phyloP scores from a whole-genome alignment of 2,113 vertebrate species.

The Gallinago undulata region DNA sequence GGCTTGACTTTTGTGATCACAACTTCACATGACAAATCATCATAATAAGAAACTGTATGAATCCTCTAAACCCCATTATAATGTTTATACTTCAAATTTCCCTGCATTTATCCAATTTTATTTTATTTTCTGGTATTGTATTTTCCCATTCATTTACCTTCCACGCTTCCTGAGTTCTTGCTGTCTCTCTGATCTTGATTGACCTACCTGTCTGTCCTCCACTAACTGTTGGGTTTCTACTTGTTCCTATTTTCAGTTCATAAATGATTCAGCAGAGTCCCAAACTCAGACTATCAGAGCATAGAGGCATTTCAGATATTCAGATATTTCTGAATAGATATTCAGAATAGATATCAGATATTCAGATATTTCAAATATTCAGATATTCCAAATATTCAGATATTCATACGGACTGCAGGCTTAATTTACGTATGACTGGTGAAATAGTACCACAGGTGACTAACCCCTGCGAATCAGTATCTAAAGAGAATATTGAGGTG shows the following conservation, averaged over 20 bases:
- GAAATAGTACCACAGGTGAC: neutral
- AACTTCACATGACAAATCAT: neutral
- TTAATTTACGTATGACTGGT: neutral
- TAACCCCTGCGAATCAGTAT: neutral
- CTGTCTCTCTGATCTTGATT: neutral
- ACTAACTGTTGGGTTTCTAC: neutral
- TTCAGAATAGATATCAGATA: no score
- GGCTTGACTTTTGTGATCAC: neutral
- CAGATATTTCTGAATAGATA: no score
- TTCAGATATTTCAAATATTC: no score
- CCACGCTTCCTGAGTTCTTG: neutral
- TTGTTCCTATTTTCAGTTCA: neutral
- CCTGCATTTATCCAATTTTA: neutral
- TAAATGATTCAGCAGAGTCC: neutral
- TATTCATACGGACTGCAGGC: neutral
- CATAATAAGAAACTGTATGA: neutral
- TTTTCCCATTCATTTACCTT: neutral
- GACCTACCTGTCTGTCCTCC: neutral
- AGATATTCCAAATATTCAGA: neutral
- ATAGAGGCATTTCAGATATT: neutral
- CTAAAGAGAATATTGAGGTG: neutral
- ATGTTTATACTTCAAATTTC: neutral
- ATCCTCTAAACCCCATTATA: neutral
- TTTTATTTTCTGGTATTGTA: neutral
- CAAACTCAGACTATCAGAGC: neutral